Evolutionary conservation across 1,140 invertebrate genomes (phyloP).

Genomic region (Aphis craccivora): DNA sequence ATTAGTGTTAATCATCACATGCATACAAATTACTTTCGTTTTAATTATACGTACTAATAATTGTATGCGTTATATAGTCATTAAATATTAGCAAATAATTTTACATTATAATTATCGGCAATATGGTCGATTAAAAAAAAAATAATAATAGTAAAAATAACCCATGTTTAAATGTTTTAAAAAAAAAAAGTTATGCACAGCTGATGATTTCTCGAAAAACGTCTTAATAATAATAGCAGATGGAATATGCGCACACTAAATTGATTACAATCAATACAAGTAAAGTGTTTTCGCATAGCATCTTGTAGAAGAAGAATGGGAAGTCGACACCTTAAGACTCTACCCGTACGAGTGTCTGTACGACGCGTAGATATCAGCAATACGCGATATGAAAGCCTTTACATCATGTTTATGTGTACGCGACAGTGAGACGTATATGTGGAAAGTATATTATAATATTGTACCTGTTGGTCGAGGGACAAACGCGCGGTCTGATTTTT

Average conservation of each 20-base stretch:
- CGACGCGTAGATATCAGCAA: too few species aligned
- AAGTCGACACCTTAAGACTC: neutral
- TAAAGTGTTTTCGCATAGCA: neutral
- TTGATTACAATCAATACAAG: neutral
- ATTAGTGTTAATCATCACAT: neutral
- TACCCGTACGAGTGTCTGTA: too few species aligned
- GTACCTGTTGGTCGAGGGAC: neutral
- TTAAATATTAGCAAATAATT: neutral
- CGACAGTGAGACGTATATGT: neutral
- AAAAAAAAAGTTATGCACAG: neutral
- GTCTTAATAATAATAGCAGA: neutral
- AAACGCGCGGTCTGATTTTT: neutral
- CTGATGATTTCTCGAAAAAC: neutral
- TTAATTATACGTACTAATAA: neutral
- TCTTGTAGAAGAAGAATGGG: neutral
- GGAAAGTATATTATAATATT: neutral
- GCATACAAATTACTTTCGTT: neutral
- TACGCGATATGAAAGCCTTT: too few species aligned
- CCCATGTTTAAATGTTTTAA: neutral
- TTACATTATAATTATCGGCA: neutral
- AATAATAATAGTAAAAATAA: neutral
- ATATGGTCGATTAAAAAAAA: neutral
- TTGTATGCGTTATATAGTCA: neutral
- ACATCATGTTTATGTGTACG: too few species aligned
- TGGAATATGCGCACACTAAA: neutral